phyloP scores from a whole-genome alignment of 2,113 vertebrate species.

The Nannospalax galili region DNA sequence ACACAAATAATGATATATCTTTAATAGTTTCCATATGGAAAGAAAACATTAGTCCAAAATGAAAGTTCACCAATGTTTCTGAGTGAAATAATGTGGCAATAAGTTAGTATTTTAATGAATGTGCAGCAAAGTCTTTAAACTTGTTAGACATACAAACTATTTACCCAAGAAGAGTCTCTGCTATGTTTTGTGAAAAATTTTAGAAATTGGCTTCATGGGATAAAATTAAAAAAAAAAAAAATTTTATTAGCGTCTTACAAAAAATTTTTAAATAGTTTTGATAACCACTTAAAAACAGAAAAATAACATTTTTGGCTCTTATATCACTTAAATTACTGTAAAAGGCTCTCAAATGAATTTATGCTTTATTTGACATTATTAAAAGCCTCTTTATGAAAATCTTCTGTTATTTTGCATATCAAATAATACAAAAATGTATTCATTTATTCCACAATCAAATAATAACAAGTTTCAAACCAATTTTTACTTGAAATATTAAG shows the following conservation, averaged over 20 bases:
- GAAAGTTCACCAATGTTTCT: not conserved
- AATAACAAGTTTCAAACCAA: not conserved
- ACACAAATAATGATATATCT: constrained; percentile 11
- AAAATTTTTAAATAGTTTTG: constrained; percentile 34
- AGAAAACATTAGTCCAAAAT: not conserved
- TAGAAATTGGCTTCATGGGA: not conserved
- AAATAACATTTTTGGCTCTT: constrained; percentile 18
- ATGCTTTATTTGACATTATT: constrained; percentile 34
- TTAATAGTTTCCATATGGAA: constrained; percentile 29
- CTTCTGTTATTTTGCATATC: not conserved
- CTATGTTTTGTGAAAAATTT: constrained; percentile 21
- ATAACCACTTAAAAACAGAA: constrained; percentile 4
- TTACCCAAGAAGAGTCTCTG: not conserved
- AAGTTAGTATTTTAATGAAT: constrained; percentile 4
- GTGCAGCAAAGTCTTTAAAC: not conserved
- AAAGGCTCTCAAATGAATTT: constrained; percentile 1
- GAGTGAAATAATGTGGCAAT: not conserved
- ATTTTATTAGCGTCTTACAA: constrained; percentile 49
- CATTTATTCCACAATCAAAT: constrained; percentile 13
- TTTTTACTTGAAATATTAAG: constrained; percentile 26
- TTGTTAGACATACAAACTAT: constrained; percentile 13
- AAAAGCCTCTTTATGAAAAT: constrained; percentile 4
- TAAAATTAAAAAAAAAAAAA: constrained; percentile 38
- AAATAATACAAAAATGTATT: constrained; percentile 23
- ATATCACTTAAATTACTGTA: not conserved